These are phyloP conservation scores for Amorpha juglandis DNA, from an alignment of 2,888 invertebrate species.

Conservation along the genomic window DNA sequence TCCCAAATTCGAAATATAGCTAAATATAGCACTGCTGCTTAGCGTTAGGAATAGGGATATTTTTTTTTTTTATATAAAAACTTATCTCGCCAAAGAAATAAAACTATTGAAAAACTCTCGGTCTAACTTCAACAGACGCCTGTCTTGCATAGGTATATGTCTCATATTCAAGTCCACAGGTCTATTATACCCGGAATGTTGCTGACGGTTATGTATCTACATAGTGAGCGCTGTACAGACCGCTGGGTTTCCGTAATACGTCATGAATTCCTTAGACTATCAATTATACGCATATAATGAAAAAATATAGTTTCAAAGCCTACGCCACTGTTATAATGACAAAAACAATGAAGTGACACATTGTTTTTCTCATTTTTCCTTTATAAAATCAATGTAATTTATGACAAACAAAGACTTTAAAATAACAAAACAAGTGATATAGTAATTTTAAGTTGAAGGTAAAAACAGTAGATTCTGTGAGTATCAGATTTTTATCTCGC, in stretches of 20 bases:
- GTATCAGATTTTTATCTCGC: no score
- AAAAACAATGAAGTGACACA: conserved; percentile 18
- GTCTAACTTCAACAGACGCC: no score
- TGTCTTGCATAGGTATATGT: background rate
- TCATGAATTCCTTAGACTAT: background rate
- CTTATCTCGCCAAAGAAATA: no score
- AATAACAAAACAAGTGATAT: no score
- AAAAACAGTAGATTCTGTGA: no score
- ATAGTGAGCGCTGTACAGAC: background rate
- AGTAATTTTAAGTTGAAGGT: no score
- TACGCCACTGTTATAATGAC: background rate
- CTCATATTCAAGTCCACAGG: background rate
- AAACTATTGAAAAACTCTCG: no score
- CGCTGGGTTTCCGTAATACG: background rate
- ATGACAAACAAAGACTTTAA: background rate
- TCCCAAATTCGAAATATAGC: no score
- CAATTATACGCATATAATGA: background rate
- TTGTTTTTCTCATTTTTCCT: background rate
- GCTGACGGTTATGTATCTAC: background rate
- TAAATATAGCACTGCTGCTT: no score
- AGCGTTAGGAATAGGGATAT: no score
- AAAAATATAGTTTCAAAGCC: background rate
- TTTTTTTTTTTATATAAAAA: no score
- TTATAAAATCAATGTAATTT: background rate
- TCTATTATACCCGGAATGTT: background rate